Conservation (phyloP, 2,888 invertebrate species). For the Automeris io region DNA sequence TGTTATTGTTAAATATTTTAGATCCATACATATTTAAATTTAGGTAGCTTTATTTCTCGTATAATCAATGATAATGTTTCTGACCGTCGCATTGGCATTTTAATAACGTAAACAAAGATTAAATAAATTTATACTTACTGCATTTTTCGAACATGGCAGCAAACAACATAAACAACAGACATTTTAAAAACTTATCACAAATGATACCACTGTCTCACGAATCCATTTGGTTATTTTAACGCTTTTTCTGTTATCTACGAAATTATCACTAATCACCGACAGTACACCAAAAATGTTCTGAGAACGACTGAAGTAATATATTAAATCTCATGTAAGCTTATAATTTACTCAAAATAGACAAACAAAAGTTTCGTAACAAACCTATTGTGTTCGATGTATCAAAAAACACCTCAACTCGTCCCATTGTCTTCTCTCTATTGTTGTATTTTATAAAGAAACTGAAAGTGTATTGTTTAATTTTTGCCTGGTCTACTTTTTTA, state of each 20-base stretch:
- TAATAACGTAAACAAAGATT: too few relatives aligned
- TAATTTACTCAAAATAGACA: constrained; percentile 24
- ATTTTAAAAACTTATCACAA: constrained; percentile 25
- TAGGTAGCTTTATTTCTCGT: too few relatives aligned
- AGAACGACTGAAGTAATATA: constrained; percentile 33
- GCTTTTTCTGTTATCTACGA: constrained; percentile 40
- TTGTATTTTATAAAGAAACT: constrained; percentile 70
- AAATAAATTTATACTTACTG: constrained; percentile 14
- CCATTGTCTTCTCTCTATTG: constrained; percentile 34
- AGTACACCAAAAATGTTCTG: constrained; percentile 29
- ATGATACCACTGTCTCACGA: constrained; percentile 22
- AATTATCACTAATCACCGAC: constrained; percentile 22
- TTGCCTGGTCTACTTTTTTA: constrained; percentile 42
- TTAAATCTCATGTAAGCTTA: constrained; percentile 2
- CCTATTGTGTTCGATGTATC: constrained; percentile 51
- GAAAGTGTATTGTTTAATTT: constrained; percentile 67
- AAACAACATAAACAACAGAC: constrained; percentile 22
- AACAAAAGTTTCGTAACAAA: constrained; percentile 56
- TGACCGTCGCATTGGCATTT: too few relatives aligned
- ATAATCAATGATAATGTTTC: too few relatives aligned
- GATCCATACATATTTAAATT: too few relatives aligned
- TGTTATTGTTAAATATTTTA: too few relatives aligned
- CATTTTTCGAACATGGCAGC: constrained; percentile 13
- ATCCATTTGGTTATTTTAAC: constrained; percentile 27
- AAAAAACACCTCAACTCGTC: constrained; percentile 67